Conservation (phyloP, 2,113 vertebrate species). For the Anseranas semipalmata region DNA sequence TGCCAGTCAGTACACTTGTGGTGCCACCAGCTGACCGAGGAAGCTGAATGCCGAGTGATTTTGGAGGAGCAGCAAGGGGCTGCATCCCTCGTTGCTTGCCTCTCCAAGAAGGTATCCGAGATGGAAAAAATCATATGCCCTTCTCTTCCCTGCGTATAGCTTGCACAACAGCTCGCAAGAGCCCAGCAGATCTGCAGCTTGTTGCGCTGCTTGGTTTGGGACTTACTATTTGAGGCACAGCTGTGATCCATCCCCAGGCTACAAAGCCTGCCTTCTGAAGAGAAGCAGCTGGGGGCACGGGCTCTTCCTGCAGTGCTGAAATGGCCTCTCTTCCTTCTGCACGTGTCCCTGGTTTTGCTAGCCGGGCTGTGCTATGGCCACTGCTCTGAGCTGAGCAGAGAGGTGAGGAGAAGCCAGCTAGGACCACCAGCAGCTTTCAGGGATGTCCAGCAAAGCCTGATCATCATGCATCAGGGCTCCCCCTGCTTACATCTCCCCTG, state of each 20-base stretch:
- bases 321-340: not conserved
- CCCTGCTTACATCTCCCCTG: not conserved
- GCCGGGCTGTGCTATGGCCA: not conserved
- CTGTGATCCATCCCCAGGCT: not conserved
- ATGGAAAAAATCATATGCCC: not conserved
- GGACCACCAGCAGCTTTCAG: not conserved
- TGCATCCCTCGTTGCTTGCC: not conserved
- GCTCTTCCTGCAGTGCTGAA: not conserved
- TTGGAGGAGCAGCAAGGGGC: not conserved
- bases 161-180: not conserved
- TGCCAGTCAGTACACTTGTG: not conserved
- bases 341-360: not conserved
- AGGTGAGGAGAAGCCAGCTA: not conserved
- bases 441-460: not conserved
- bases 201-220: not conserved
- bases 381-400: not conserved
- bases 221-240: not conserved
- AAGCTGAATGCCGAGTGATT: not conserved
- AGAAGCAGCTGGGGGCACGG: not conserved
- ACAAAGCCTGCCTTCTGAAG: not conserved
- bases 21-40: not conserved
- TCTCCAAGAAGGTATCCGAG: not conserved
- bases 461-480: not conserved
- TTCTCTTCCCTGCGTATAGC: accelerated
- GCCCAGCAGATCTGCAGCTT: not conserved